Conservation (phyloP, 2,797 vertebrate species). For the Tachyglossus aculeatus region DNA sequence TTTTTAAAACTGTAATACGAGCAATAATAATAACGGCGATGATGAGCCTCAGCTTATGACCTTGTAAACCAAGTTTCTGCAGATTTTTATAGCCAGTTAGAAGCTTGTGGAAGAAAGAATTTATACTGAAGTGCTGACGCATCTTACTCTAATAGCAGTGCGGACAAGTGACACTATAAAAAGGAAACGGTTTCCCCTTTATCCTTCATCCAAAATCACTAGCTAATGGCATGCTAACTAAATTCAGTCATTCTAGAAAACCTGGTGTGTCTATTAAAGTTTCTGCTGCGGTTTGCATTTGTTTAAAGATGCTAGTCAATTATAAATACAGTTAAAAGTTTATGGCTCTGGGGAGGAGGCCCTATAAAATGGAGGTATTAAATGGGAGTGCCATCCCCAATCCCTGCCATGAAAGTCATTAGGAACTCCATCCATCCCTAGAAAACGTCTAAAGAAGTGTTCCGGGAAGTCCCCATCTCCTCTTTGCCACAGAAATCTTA, state of each 20-base stretch:
- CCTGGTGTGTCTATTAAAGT: neutral
- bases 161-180: neutral
- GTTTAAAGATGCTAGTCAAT: constrained; percentile 42
- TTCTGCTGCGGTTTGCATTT: constrained; percentile 46
- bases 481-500: constrained; percentile 33
- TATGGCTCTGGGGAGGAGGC: constrained; percentile 2
- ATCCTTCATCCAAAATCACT: neutral
- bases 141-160: neutral
- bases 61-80: neutral
- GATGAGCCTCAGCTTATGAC: neutral
- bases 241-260: neutral
- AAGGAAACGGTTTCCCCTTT: neutral
- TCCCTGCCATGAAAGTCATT: constrained; percentile 1
- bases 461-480: constrained; percentile 27
- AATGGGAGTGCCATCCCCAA: neutral
- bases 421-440: constrained; percentile 14
- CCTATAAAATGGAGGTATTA: neutral
- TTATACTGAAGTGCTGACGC: neutral
- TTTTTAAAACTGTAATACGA: neutral
- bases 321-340: constrained; percentile 43
- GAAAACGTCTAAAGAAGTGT: neutral
- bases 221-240: neutral
- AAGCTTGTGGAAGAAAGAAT: neutral
- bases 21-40: neutral
- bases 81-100: accelerated